Evolutionary conservation across 2,113 vertebrate genomes (phyloP), one percentile per base, ranked within the genome.

Genomic region (Macquaria ambigua): DNA sequence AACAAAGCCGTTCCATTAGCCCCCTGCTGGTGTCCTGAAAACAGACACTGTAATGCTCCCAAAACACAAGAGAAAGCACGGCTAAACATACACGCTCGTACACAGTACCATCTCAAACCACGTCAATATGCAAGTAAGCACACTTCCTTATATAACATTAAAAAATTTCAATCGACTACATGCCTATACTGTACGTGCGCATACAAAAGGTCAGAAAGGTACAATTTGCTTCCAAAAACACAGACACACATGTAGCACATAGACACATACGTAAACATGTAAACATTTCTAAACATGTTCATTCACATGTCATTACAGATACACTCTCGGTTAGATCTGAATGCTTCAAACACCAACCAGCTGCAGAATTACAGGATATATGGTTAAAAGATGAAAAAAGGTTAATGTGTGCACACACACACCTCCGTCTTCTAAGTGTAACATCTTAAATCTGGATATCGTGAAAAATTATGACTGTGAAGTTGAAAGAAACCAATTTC

Each of bases 1-100:
- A 98, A 98, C 97, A 99, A 98, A 98, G 97, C 95, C 92, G 96
- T 97, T 97, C 97, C 97, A 98, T 99, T 98, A 98, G 96, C 97
- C 97, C 96, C 97, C 97, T 93, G 96, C 97, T 98, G 98, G 94
- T 97, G 95, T 96, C 95, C 97, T 97, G 95, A 97, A 97, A 98
- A 96, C 96, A 97, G 96, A 96, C 96, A 96, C 96, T 85, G 86
- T 81, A 86, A 85, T 61, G 75, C 83, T 89, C 87, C 96, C 94
- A 93, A 95, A 96, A 93, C 94, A 82, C 77, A 83, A 83, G 87
- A 91, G 87, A 89, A 50, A 69, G 71, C 81, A 82, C 58, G 1
- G 41, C 73, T 82, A 66, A 79, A 85, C 74, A 90, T 37, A 31
- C 67, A 63, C 61, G 39, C 91, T 89, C 41, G 21, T 43, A 37